Base-by-base conservation (phyloP, 2,797 vertebrate genomes). In the Philypnodon macrostomus region DNA sequence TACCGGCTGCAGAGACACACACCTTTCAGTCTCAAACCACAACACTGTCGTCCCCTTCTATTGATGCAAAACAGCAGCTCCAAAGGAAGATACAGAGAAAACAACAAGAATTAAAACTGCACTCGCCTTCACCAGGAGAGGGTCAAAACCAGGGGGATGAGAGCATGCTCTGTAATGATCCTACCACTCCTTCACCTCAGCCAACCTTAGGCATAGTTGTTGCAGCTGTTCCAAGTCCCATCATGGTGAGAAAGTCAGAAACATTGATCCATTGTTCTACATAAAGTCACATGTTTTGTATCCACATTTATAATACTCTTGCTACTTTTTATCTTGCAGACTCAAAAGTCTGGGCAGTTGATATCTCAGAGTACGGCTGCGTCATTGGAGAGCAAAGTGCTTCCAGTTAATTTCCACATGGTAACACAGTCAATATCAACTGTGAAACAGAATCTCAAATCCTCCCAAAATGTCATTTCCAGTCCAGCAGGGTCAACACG, bases 41-140 rank as follows among this genome's bases (percentile, higher is more conserved):
- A 63, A 93, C 91, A 33, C 75, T 98, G 83, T 88, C 92, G 3
- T 95, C 94, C 4, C 95, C 94, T 14, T 88, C 89, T 16, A 79
- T 96, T 7, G 96, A 99, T 63, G 96, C 97, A 41, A 99, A 99
- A 80, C 96, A 98, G 84, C 97, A 99, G 74, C 91, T 99, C 64
- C 97, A 99, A 75, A 92, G 95, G 51, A 99, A 99, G 85, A 97
- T 99, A 73, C 96, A 99, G 85, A 96, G 95, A 86, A 98, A 95
- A 79, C 96, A 99, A 66, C 97, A 98, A 48, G 97, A 99, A 67
- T 94, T 97, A 84, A 98, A 97, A 75, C 85, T 98, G 24, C 92
- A 95, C 23, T 97, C 95, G 45, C 96, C 97, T 48, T 77, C 89
- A 64, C 93, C 92, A 7, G 91, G 89, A 61, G 95, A 97, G 50